Base-by-base conservation (phyloP, 2,888 invertebrate species). In the Pomacea canaliculata region DNA sequence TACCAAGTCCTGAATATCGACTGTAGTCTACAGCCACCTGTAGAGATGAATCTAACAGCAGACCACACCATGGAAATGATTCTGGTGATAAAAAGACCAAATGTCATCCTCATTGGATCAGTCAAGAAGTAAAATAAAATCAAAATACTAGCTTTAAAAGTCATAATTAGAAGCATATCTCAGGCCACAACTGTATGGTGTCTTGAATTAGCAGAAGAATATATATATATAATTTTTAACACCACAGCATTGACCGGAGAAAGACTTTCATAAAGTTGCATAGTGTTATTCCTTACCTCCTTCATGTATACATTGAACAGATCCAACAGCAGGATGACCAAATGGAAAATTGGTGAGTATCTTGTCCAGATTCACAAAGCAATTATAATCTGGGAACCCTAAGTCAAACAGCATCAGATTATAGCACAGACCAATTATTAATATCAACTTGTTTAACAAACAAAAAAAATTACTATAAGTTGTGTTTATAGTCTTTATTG, bases 1-100 rank as follows among this genome's bases (percentile, higher is more conserved):
- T 70, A 84, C 84, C 67, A 16, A 83, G 71, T 19, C 81, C 81
- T 19, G 73, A 46, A 60, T 85, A 85, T 77, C 85, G 78, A 65
- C 76, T 70, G 79, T 84, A 87, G 76, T 88, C 87, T 13, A 80
- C 78, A 16, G 76, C 72, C n/a, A 85, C 79, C 23, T 84, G 83
- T 60, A 87, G 74, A 46, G 83, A 82, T n/a, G 69, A 83, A 76
- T 87, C 81, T n/a, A 87, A 78, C 63, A 84, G 48, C 71, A 86
- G 75, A 1, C 88, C 88, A 82, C 87, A 87, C 86, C 87, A 88
- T 10, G 87, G 84, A 77, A 87, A 84, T 76, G 76, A 75, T 27
- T 67, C 76, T 77, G 68, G 59, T 2, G 8, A 56, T 16, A 56
- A 16, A 56, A 56, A 2, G 8, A 4, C 16, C 4, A 56, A 56